Evolutionary conservation across 2,888 invertebrate genomes (phyloP).

Genomic region (Drosophila bunnanda): DNA sequence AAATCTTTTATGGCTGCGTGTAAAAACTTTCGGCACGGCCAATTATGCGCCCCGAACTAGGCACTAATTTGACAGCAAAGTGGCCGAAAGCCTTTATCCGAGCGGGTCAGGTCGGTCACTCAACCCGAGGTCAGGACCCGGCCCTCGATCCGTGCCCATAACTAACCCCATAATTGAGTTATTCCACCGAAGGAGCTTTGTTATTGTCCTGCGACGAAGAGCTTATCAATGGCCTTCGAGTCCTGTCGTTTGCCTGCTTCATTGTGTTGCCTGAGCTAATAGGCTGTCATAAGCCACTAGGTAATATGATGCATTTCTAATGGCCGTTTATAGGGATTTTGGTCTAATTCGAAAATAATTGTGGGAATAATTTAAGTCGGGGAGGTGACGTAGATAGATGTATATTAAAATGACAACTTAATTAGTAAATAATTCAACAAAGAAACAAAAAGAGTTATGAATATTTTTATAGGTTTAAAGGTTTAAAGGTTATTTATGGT

Average conservation of each 20-base stretch:
- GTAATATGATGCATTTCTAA: constrained; percentile 6
- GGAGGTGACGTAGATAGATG: no score
- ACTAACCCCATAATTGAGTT: constrained; percentile 68
- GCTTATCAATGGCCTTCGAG: constrained; percentile 24
- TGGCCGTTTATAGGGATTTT: background rate
- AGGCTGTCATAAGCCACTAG: constrained; percentile 4
- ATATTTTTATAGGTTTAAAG: no score
- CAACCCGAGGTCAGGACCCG: constrained; percentile 36
- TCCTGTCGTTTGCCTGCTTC: background rate
- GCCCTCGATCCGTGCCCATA: constrained; percentile 23
- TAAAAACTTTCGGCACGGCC: constrained; percentile 66
- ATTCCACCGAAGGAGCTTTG: constrained; percentile 28
- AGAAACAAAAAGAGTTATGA: no score
- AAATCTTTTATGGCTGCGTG: constrained; percentile 75
- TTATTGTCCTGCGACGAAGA: constrained; percentile 18
- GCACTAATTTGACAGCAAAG: constrained; percentile 77
- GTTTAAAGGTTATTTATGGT: no score
- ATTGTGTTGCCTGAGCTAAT: background rate
- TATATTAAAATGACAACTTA: background rate
- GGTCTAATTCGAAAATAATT: background rate
- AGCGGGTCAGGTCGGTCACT: constrained; percentile 29
- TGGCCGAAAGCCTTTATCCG: constrained; percentile 46
- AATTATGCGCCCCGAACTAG: constrained; percentile 73
- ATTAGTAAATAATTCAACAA: background rate
- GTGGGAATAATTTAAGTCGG: background rate